Evolutionary conservation across 1,140 invertebrate species (phyloP).

Genomic region (Heliconius hermathena): DNA sequence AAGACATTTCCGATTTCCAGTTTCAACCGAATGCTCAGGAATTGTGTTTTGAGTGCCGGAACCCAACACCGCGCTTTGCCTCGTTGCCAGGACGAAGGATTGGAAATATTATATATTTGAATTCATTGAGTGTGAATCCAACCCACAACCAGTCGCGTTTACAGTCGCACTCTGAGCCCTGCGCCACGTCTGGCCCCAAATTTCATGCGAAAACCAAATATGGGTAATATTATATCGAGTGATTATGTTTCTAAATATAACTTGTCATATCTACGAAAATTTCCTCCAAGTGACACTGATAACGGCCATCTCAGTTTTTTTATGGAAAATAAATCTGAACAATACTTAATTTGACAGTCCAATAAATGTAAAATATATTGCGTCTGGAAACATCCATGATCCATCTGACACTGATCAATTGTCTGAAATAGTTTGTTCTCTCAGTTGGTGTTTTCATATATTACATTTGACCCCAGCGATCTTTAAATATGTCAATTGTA

Average conservation of each 20-base stretch:
- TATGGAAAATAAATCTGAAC: neutral
- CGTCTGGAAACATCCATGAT: slow-evolving; percentile 20
- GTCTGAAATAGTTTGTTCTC: slow-evolving; percentile 31
- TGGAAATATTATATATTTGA: too few relatives aligned
- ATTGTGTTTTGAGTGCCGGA: too few relatives aligned
- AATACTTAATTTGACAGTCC: neutral
- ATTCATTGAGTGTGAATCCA: too few relatives aligned
- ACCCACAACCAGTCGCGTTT: too few relatives aligned
- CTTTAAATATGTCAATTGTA: slow-evolving; percentile 20
- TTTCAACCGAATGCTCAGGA: too few relatives aligned
- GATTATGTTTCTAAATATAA: neutral
- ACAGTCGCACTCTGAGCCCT: too few relatives aligned
- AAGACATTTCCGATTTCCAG: too few relatives aligned
- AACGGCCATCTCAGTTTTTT: neutral
- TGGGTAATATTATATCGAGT: too few relatives aligned
- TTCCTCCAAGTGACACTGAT: neutral
- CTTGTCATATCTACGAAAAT: neutral
- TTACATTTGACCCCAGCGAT: slow-evolving; percentile 29
- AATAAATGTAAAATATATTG: neutral
- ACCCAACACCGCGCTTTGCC: too few relatives aligned
- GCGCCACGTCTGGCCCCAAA: too few relatives aligned
- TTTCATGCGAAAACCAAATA: too few relatives aligned
- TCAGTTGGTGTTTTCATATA: slow-evolving; percentile 14
- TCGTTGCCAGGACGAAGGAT: too few relatives aligned
- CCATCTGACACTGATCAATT: slow-evolving; percentile 29